Conservation (phyloP, 2,888 invertebrate species). For the Andrena fulva region DNA sequence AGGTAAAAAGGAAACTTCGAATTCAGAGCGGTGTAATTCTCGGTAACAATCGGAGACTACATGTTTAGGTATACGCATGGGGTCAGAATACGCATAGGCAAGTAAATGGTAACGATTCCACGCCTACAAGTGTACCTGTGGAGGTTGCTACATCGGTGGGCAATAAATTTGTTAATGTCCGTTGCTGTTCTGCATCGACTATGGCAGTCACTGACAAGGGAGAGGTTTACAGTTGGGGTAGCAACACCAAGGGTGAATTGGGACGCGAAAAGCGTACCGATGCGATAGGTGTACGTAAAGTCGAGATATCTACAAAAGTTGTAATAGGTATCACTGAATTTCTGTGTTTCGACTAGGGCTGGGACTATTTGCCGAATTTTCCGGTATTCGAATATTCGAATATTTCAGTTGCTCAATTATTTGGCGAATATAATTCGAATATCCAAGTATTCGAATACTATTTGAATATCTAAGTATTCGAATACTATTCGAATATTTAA, state of each 20-base stretch:
- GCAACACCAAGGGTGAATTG: conserved; percentile 87
- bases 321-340: conserved; percentile 79
- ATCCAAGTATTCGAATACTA: too few species aligned
- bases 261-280: conserved; percentile 87
- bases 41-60: conserved; percentile 65
- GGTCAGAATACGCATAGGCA: conserved; percentile 87
- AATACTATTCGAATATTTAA: too few species aligned
- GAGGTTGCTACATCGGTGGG: conserved; percentile 82
- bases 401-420: too few species aligned
- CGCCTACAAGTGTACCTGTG: conserved; percentile 84
- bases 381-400: too few species aligned
- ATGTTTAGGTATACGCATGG: conserved; percentile 87
- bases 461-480: too few species aligned
- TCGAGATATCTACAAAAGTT: conserved; percentile 84
- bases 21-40: conserved; percentile 56
- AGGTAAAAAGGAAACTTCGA: conserved; percentile 82
- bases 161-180: conserved; percentile 85
- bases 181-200: conserved; percentile 87
- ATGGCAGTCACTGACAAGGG: conserved; percentile 87
- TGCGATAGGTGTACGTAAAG: conserved; percentile 86
- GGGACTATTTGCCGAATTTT: too few species aligned
- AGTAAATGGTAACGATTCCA: conserved; percentile 86
- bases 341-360: too few species aligned
- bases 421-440: too few species aligned
- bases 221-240: conserved; percentile 87